Base-by-base conservation (phyloP, 2,797 vertebrate species). In the Apodemus agrarius region DNA sequence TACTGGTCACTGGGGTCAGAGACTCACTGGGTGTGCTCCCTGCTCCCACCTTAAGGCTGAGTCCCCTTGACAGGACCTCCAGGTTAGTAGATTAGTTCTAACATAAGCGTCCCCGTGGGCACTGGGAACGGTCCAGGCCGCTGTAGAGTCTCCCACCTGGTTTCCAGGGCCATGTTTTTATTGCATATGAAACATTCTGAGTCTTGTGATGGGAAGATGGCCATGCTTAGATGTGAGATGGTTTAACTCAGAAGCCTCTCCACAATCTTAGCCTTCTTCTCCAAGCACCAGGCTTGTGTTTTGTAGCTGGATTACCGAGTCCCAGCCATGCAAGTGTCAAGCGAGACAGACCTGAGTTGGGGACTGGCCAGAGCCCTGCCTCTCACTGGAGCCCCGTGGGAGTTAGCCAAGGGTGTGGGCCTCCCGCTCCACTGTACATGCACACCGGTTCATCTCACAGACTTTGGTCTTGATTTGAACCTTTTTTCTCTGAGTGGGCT, bases 361-460 rank as follows among this genome's bases (percentile, higher is more conserved):
- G 46, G 1, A 1, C 43, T 7, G 4, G 21, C 29, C 26, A 7
- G 29, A 46, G 37, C 34, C 34, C 34, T 19, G 3, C 3, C 17
- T 0, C 19, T 72, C 24, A 0, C 0, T 19, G 43, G 59, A 57
- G 7, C 17, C 21, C 52, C 6, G 0, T 0, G 3, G 29, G 2
- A 78, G 10, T 13, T 24, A 16, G 7, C 13, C 12, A 13, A 29
- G 34, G 6, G 4, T 8, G 17, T 0, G 29, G 7, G 0, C 19
- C 52, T 19, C 24, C 14, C 1, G 46, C 1, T 2, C 19, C 40
- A 40, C 3, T 7, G 19, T 1, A 16, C 1, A 1, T 13, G 2
- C 19, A 7, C 3, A 24, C 24, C 6, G 0, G 14, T 34, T 26
- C 24, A 24, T 69, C 13, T 29, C 4, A 7, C 78, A 69, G 59